Evolutionary conservation across 2,888 invertebrate species (phyloP), one percentile per base, ranked within the genome.

Genomic region (Metacarcinus magister): DNA sequence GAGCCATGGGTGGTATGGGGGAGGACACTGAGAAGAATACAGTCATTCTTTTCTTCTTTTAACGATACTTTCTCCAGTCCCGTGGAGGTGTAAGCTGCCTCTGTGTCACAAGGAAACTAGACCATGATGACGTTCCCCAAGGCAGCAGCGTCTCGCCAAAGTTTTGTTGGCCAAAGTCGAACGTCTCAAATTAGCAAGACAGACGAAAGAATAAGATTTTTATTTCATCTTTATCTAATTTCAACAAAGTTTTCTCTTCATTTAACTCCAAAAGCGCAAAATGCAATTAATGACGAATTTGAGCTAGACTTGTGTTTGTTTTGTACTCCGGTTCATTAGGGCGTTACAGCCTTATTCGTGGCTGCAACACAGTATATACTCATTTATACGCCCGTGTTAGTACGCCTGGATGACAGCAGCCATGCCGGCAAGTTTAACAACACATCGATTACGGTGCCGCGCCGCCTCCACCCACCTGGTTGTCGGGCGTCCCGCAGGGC

Each of bases 181-280:
- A 67, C 67, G 67, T 23, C 8, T 23, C 67, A 67, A 67, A 67
- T 67, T 67, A n/a, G 67, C 67, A 67, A n/a, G 67, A 23, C n/a
- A 67, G 67, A 67, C 67, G 67, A 67, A 67, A 67, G n/a, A 67
- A n/a, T 19, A 23, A n/a, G 67, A 67, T 67, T 67, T 67, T 67
- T 67, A n/a, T 67, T 67, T n/a, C n/a, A n/a, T 67, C n/a, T n/a
- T 67, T n/a, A 67, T n/a, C 67, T 67, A 67, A 67, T 67, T 67
- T 67, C 23, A 16, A 67, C 67, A 7, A 67, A 67, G 67, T 67
- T 67, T 67, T 67, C 67, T 67, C n/a, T 67, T 67, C 67, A 67
- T 67, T 67, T n/a, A 23, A 67, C 67, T 67, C 23, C 67, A n/a
- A 67, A 67, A n/a, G 23, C 23, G n/a, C n/a, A 7, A n/a, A 67